These are phyloP conservation scores for Spodoptera frugiperda DNA, from an alignment of 1,140 invertebrate genomes.

Conservation along the genomic window DNA sequence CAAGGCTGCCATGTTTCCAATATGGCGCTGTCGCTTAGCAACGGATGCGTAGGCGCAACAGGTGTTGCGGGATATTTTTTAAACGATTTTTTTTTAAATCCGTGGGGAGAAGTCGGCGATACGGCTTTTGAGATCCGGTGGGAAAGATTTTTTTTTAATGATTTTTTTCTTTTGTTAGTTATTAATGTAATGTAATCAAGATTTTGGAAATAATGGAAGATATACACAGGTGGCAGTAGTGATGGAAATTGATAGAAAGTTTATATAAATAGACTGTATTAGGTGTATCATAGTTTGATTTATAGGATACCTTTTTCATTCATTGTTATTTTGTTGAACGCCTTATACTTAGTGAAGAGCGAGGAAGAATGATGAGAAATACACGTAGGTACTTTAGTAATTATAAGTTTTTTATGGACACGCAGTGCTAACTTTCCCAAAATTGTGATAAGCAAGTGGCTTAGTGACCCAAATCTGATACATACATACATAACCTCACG, in stretches of 20 bases:
- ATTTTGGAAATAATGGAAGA: conserved; percentile 19
- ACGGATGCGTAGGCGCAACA: conserved; percentile 80
- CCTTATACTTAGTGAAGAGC: too few species aligned
- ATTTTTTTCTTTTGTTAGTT: conserved; percentile 53
- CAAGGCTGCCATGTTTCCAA: conserved; percentile 66
- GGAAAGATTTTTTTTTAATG: conserved; percentile 55
- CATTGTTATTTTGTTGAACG: too few species aligned
- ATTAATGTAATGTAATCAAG: conserved; percentile 22
- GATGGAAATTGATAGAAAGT: too few species aligned
- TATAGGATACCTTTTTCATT: too few species aligned
- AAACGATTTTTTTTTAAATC: conserved; percentile 63
- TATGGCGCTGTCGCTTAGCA: conserved; percentile 69
- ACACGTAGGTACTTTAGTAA: too few species aligned
- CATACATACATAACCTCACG: too few species aligned
- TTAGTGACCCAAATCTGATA: too few species aligned
- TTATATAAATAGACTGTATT: neutral
- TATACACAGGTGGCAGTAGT: conserved; percentile 3
- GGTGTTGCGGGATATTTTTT: conserved; percentile 72
- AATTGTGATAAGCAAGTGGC: too few species aligned
- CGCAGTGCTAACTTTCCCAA: too few species aligned
- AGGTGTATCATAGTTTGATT: neutral
- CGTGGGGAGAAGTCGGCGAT: conserved; percentile 60
- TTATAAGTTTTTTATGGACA: too few species aligned
- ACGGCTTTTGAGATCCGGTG: conserved; percentile 66
- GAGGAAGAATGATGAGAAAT: too few species aligned